Percentiles rank a stretch among this genome's conserved stretches.
phyloP scores from a whole-genome alignment of 2,797 vertebrate genomes.

The Lemur catta region DNA sequence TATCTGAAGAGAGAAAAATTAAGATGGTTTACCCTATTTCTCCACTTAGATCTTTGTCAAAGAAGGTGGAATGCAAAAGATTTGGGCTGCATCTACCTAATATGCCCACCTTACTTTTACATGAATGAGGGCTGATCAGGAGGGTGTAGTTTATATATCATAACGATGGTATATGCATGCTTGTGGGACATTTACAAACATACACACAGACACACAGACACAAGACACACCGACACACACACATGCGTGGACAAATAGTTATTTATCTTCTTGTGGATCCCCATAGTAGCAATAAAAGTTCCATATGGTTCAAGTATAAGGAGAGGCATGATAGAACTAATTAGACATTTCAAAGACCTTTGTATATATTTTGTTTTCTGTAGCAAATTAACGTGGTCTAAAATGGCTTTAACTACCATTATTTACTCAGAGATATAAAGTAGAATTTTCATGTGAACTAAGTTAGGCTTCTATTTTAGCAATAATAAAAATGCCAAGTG shows the following conservation, averaged over 20 bases:
- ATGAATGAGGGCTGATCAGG: neutral
- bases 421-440: neutral
- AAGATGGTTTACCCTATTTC: neutral
- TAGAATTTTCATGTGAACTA: neutral
- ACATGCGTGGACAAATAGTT: too few relatives aligned
- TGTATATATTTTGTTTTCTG: slow-evolving; percentile 27
- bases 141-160: neutral
- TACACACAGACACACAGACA: too few relatives aligned
- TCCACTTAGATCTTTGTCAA: neutral
- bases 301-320: neutral
- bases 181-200: neutral
- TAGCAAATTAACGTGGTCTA: neutral
- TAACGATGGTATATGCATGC: neutral
- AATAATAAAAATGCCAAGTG: neutral
- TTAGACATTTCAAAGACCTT: neutral
- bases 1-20: neutral
- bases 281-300: neutral
- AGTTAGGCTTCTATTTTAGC: neutral
- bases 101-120: neutral
- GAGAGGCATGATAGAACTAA: neutral
- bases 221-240: neutral
- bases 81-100: neutral
- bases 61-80: neutral
- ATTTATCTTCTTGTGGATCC: neutral
- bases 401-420: neutral